Evolutionary conservation across 2,797 vertebrate genomes (phyloP).

Genomic region (Rhabdophis nuchalis): DNA sequence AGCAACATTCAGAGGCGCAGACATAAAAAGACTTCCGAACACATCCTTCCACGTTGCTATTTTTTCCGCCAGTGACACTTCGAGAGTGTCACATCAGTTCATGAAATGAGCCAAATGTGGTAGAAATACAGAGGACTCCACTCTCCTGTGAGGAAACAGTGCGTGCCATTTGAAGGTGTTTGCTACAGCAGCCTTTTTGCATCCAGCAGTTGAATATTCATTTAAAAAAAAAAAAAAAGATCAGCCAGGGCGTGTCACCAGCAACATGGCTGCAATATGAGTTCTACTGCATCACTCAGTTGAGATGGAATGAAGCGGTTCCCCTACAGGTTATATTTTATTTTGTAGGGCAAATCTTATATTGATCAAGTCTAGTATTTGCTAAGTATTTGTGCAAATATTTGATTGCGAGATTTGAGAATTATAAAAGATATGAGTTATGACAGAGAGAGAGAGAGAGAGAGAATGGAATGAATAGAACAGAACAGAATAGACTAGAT

Average conservation of each 20-base stretch:
- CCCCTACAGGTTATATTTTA: neutral
- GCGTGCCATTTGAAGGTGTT: constrained; percentile 55
- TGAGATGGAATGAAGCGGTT: neutral
- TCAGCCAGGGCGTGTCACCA: constrained; percentile 20
- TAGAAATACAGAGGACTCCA: constrained; percentile 55
- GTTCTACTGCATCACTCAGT: neutral
- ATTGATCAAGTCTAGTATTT: neutral
- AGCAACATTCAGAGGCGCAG: constrained; percentile 50
- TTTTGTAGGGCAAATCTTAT: neutral
- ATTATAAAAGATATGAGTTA: neutral
- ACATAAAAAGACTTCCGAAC: constrained; percentile 62
- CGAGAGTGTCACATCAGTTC: constrained; percentile 58
- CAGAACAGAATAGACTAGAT: too few species aligned
- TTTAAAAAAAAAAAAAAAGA: constrained; percentile 26
- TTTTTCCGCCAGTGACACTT: constrained; percentile 56
- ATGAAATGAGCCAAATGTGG: constrained; percentile 63
- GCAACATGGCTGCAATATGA: neutral
- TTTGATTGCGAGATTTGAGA: neutral
- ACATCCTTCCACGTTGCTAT: constrained; percentile 63
- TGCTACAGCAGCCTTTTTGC: neutral
- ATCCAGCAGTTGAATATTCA: constrained; percentile 39
- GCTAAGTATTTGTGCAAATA: neutral
- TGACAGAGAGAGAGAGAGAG: too few species aligned
- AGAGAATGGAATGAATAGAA: too few species aligned
- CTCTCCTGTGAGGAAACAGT: constrained; percentile 61